These are phyloP conservation scores for Boloria selene DNA, from an alignment of 2,888 invertebrate species.

Conservation along the genomic window DNA sequence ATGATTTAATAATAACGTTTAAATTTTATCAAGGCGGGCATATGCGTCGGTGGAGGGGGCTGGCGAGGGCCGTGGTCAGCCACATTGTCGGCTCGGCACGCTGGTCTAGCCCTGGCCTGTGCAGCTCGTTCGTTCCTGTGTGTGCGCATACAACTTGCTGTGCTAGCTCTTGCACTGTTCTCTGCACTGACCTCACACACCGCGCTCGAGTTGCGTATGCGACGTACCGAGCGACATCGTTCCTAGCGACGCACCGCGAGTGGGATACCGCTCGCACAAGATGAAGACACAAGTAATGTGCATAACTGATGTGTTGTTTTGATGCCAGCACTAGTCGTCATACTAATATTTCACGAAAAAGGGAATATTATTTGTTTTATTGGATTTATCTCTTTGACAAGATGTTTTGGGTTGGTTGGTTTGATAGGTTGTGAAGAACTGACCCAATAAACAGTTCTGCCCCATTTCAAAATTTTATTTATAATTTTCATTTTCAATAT, in stretches of 20 bases:
- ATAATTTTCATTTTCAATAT: too few species aligned
- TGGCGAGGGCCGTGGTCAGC: constrained; percentile 83
- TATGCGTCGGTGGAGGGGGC: constrained; percentile 75
- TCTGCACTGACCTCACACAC: constrained; percentile 66
- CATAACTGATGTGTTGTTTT: constrained; percentile 9
- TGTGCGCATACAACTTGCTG: constrained; percentile 70
- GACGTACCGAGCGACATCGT: constrained; percentile 67
- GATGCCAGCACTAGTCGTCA: background rate
- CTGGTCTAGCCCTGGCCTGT: constrained; percentile 85
- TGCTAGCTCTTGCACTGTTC: constrained; percentile 69
- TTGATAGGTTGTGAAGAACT: too few species aligned
- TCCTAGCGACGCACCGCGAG: constrained; percentile 34
- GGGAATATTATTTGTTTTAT: too few species aligned
- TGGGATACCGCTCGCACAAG: constrained; percentile 19
- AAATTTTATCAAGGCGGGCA: constrained; percentile 57
- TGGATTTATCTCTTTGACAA: too few species aligned
- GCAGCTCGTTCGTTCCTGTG: constrained; percentile 85
- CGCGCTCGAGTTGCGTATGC: constrained; percentile 58
- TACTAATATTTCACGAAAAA: background rate
- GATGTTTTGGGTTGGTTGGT: too few species aligned
- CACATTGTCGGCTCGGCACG: constrained; percentile 69
- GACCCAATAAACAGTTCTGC: too few species aligned
- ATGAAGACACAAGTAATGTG: constrained; percentile 18
- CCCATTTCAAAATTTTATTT: too few species aligned
- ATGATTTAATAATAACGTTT: background rate